Base-by-base conservation (phyloP, 2,888 invertebrate species). In the Tryphoninae sp. region DNA sequence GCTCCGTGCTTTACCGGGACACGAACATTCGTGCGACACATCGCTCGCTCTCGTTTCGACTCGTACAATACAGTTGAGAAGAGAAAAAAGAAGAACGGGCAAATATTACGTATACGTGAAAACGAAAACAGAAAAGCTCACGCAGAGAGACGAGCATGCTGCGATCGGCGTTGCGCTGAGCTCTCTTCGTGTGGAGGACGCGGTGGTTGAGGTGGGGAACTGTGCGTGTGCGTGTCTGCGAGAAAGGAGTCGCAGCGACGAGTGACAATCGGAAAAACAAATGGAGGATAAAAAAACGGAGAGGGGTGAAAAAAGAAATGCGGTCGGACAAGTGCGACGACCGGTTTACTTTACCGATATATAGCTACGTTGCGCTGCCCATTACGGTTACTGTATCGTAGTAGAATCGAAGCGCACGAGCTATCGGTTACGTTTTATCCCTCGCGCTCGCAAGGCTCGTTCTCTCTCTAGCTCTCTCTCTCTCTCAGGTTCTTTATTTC, bases 271-370 rank as follows among this genome's bases (percentile, higher is more conserved):
- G 11, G 11, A 16, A 23, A 1, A 2, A 19, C 49, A 68, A 16
- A 62, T 2, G 11, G 42, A 8, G 22, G 8, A 59, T 22, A 11
- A 19, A 1, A 19, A 16, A n/a, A 73, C n/a, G 61, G 40, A 40
- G 49, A 13, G 61, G 40, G 23, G 33, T 16, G 19, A 11, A 19
- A 19, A 65, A 33, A 19, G 19, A 26, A 1, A 71, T 23, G 61
- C 2, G 45, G 42, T 62, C 45, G 71, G 45, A 75, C 49, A 67
- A 82, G 79, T 79, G 82, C 72, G 76, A 64, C 69, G 79, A 79
- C 72, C 76, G 72, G 22, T 73, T 80, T 59, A 58, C 67, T 69
- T 62, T 42, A 72, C 40, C 62, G 11, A 77, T 53, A 61, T 53
- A 67, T 19, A 67, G 69, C 64, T 61, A 64, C 68, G 62, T 58